Evolutionary conservation across 1,140 invertebrate species (phyloP).

Genomic region (Steinernema feltiae): DNA sequence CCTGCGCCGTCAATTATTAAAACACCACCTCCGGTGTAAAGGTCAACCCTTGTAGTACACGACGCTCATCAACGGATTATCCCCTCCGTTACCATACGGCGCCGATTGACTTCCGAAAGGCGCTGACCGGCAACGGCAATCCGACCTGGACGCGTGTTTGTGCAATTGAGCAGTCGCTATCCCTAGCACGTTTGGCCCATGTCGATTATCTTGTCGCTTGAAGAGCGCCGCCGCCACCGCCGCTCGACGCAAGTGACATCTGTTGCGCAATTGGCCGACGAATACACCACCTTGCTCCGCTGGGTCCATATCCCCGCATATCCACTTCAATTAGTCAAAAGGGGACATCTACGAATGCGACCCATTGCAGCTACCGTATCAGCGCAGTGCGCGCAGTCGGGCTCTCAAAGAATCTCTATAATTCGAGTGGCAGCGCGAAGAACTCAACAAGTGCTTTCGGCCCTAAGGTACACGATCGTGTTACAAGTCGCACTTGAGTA

Average conservation of each 20-base stretch:
- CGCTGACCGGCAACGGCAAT: background rate
- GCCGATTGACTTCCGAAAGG: background rate
- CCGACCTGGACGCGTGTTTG: background rate
- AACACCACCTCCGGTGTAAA: slow-evolving; percentile 15
- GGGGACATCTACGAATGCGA: no score
- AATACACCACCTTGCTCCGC: slow-evolving; percentile 1
- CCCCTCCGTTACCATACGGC: slow-evolving; percentile 1
- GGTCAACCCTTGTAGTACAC: background rate
- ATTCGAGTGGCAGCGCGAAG: slow-evolving; percentile 11
- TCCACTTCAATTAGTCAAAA: no score
- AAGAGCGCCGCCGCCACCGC: background rate
- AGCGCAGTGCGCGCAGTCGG: background rate
- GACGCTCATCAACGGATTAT: background rate
- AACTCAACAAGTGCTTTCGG: slow-evolving; percentile 3
- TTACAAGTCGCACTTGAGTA: slow-evolving; percentile 11
- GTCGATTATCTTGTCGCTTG: background rate
- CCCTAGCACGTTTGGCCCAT: slow-evolving; percentile 7
- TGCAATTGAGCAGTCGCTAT: slow-evolving; percentile 3
- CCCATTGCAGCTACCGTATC: background rate
- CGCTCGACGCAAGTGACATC: background rate
- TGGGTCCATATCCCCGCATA: background rate
- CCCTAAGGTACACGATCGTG: slow-evolving; percentile 13
- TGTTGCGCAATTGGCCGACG: slow-evolving; percentile 11
- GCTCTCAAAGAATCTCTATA: background rate
- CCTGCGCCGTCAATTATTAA: background rate